Evolutionary conservation across 2,113 vertebrate genomes (phyloP).

Genomic region (Microtus pennsylvanicus): DNA sequence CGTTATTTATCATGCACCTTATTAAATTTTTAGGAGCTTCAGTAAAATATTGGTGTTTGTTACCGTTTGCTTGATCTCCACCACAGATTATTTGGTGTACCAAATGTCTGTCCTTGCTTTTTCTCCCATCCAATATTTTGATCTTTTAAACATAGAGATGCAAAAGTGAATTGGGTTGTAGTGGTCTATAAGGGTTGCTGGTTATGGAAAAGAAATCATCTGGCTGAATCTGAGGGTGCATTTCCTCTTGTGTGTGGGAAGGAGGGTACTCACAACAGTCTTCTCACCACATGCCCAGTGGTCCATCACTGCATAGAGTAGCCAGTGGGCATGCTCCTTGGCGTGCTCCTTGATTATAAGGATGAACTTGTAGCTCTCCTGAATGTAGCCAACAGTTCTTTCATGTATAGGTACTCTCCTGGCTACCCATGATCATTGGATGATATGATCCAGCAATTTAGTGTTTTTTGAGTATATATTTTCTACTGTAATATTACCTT

Average conservation of each 20-base stretch:
- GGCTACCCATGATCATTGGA: background rate
- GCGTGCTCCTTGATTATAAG: background rate
- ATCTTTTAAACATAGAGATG: background rate
- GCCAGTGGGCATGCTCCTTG: background rate
- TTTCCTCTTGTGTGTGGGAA: too few relatives aligned
- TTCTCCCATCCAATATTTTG: background rate
- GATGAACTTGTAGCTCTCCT: background rate
- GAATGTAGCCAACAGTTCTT: background rate
- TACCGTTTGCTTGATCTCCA: background rate
- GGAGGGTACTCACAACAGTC: too few relatives aligned
- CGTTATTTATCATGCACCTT: background rate
- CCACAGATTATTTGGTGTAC: background rate
- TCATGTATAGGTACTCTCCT: background rate
- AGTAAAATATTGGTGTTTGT: background rate
- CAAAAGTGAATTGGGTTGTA: too few relatives aligned
- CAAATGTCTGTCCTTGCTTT: background rate
- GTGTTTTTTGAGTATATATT: background rate
- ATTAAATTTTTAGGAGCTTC: background rate
- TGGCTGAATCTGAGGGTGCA: too few relatives aligned
- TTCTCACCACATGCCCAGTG: background rate
- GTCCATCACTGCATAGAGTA: background rate
- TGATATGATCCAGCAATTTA: background rate
- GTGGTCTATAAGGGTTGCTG: too few relatives aligned
- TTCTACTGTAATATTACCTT: background rate
- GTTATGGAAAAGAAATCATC: too few relatives aligned